These are phyloP conservation scores for Pteruthius melanotis DNA, from an alignment of 2,113 vertebrate species.

Conservation along the genomic window DNA sequence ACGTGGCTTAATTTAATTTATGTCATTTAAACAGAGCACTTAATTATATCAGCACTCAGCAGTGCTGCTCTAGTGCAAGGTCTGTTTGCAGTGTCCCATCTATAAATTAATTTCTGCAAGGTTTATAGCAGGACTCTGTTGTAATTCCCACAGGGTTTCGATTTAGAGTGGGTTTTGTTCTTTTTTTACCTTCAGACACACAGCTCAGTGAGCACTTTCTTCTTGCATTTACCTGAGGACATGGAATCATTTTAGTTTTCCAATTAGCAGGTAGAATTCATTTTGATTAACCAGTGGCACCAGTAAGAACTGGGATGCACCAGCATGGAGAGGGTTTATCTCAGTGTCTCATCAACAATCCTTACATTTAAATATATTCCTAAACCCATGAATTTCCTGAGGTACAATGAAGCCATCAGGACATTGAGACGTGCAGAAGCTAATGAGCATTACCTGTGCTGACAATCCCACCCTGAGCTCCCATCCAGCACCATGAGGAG, in stretches of 20 bases:
- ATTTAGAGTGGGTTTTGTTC: background rate
- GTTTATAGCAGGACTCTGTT: background rate
- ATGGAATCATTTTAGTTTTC: background rate
- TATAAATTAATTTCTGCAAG: constrained; percentile 4
- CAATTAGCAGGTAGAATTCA: background rate
- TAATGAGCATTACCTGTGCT: background rate
- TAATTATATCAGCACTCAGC: constrained; percentile 7
- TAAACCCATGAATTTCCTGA: background rate
- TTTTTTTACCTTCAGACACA: background rate
- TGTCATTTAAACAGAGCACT: constrained; percentile 52
- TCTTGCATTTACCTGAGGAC: background rate
- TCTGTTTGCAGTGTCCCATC: constrained; percentile 6
- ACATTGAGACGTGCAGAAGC: background rate
- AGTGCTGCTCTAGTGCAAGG: background rate
- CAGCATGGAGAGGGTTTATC: background rate
- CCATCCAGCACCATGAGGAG: background rate
- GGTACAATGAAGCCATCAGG: background rate
- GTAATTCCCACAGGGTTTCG: background rate
- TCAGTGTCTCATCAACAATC: background rate
- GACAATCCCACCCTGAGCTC: background rate
- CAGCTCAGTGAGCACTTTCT: background rate
- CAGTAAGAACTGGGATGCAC: background rate
- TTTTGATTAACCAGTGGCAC: background rate
- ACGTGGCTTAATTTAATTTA: constrained; percentile 31
- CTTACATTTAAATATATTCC: background rate